Conservation (phyloP, 37 sponge, comb jelly and placozoan species). For the Lycopodina hypogea region DNA sequence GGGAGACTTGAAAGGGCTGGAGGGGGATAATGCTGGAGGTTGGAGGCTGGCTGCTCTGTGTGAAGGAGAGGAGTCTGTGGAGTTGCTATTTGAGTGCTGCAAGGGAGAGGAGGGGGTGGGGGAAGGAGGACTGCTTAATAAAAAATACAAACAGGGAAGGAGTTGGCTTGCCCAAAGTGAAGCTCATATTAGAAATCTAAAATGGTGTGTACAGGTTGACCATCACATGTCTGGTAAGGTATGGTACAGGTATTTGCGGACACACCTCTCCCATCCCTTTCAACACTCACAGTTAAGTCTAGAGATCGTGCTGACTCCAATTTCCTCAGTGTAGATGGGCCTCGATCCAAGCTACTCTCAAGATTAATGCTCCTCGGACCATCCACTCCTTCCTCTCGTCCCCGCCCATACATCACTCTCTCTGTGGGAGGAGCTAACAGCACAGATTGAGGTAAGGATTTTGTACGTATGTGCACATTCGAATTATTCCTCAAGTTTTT, state of each 20-base stretch:
- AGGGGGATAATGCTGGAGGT: neutral
- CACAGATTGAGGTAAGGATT: slow-evolving; percentile 5
- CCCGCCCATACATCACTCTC: no score
- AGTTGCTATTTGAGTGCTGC: neutral
- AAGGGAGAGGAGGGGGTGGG: neutral
- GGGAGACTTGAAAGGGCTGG: neutral
- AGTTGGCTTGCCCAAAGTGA: no score
- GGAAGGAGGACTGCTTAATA: no score
- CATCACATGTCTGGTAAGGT: no score
- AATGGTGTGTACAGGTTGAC: no score
- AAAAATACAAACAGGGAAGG: neutral
- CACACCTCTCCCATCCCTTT: neutral
- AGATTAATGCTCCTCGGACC: neutral
- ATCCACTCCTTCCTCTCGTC: no score
- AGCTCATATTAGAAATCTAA: no score
- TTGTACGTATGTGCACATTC: neutral
- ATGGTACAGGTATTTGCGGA: no score
- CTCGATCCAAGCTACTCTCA: slow-evolving; percentile 7
- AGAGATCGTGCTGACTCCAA: neutral
- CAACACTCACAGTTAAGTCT: slow-evolving; percentile 1
- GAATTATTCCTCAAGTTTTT: neutral
- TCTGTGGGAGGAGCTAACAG: no score
- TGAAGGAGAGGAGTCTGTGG: slow-evolving; percentile 7
- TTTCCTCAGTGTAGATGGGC: slow-evolving; percentile 1
- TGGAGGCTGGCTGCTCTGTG: neutral